Conservation (phyloP, 2,113 vertebrate genomes). For the Myotis davidii region DNA sequence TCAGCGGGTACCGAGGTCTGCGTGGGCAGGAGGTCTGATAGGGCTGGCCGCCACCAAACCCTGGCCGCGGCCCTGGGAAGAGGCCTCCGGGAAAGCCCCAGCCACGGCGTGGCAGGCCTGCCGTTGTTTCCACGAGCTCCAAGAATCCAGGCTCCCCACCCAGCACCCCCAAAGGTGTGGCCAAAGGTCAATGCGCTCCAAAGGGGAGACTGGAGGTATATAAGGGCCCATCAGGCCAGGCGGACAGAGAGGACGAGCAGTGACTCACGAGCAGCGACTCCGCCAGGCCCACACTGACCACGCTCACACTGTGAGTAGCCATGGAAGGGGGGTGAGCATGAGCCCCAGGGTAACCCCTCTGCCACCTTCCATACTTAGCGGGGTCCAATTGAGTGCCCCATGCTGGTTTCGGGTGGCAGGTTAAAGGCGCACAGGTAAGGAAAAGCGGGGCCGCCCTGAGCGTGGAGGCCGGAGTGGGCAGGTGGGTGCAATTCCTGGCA, state of each 20-base stretch:
- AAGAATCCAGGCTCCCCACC: slow-evolving; percentile 37
- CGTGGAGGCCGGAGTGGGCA: neutral
- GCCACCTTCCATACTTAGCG: neutral
- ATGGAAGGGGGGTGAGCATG: fast-evolving
- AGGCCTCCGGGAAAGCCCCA: neutral
- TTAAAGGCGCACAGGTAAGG: neutral
- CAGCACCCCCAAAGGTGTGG: neutral
- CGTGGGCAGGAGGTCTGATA: neutral
- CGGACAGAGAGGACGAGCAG: neutral
- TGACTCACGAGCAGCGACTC: too few relatives aligned
- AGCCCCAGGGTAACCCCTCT: neutral
- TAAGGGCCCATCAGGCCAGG: neutral
- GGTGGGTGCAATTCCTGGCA: neutral
- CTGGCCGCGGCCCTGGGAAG: neutral
- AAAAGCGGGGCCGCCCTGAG: neutral
- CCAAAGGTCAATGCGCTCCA: slow-evolving; percentile 45
- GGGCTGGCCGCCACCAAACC: neutral
- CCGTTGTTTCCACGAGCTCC: neutral
- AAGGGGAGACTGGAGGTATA: neutral
- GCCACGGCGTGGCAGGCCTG: fast-evolving
- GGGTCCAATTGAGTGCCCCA: neutral
- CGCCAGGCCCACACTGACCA: neutral
- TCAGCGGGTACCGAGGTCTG: neutral
- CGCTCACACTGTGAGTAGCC: neutral
- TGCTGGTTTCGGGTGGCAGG: neutral